Base-by-base conservation (phyloP, 2,113 vertebrate genomes). In the Oenanthe melanoleuca region DNA sequence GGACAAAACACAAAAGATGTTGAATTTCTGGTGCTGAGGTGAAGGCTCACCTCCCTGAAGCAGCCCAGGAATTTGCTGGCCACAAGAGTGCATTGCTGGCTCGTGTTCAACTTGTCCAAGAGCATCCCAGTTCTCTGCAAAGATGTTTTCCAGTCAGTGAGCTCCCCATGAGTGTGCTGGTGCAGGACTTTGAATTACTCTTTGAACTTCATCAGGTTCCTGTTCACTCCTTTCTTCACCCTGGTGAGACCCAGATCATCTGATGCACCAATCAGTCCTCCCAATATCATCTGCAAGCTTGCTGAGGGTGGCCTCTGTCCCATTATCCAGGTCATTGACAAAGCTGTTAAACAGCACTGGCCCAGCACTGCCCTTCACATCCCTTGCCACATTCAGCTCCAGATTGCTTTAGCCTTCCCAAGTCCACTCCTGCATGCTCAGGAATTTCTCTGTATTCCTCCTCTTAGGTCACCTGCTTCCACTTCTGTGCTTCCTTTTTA, bases 31-130 rank as follows among this genome's bases (percentile, higher is more conserved):
- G 49, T 14, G 25, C 26, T 25, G 20, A 77, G 28, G 12, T 24
- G 49, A 86, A 92, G 70, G 53, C n/a, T 79, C 57, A 52, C 12
- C 16, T 74, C 44, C 16, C 34, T 64, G 29, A 89, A 50, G 55
- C 63, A 88, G 53, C 12, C 45, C 40, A 45, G 45, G 31, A 86
- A 80, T 40, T 11, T 72, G 44, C 45, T 66, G 67, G 86, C 71
- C 79, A 85, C 50, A 82, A 90, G 71, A 31, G 66, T 82, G 73
- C 90, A 87, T 84, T 93, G 65, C 78, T 93, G 91, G 82, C 85
- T 89, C 61, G 47, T 3, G 14, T 81, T 93, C 92, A 89, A 63
- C 23, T 85, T 42, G 23, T 42, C 24, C 60, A 87, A 74, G 23
- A 88, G 47, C 44, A 67, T 14, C 23, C 23, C 52, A 67, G 34